phyloP scores from a whole-genome alignment of 2,888 invertebrate species.

The Cheilosia vernalis region DNA sequence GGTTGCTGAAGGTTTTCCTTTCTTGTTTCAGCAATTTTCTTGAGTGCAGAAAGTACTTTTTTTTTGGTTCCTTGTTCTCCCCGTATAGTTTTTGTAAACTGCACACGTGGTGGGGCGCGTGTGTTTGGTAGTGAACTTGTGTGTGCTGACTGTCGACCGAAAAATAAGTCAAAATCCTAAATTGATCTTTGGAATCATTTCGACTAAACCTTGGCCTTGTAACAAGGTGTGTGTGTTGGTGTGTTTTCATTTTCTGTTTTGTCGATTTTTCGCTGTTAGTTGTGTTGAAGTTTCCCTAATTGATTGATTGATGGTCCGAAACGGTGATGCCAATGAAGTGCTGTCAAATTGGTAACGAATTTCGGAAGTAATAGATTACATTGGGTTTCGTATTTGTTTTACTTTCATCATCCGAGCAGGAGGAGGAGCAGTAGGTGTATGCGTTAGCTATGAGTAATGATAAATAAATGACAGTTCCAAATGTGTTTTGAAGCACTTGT shows the following conservation, averaged over 20 bases:
- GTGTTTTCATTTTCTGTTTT: neutral
- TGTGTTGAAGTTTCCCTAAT: slow-evolving; percentile 43
- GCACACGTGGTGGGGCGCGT: slow-evolving; percentile 10
- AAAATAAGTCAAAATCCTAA: slow-evolving; percentile 43
- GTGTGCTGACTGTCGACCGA: neutral
- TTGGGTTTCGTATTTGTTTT: neutral
- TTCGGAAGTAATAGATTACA: slow-evolving; percentile 51
- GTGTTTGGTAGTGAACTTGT: slow-evolving; percentile 19
- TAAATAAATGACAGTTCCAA: slow-evolving; percentile 45
- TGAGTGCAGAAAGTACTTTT: slow-evolving; percentile 35
- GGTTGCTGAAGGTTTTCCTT: slow-evolving; percentile 13
- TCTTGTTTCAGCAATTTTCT: slow-evolving; percentile 51
- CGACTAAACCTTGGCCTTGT: slow-evolving; percentile 33
- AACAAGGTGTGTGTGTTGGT: neutral
- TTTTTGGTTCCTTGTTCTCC: neutral
- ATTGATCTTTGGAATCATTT: slow-evolving; percentile 34
- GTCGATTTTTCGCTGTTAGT: slow-evolving; percentile 9
- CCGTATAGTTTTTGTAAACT: slow-evolving; percentile 5
- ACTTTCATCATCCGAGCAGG: neutral
- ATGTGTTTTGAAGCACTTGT: slow-evolving; percentile 8
- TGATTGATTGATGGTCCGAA: slow-evolving; percentile 58
- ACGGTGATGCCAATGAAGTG: slow-evolving; percentile 48
- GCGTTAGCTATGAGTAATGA: slow-evolving; percentile 11
- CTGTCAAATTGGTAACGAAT: slow-evolving; percentile 56
- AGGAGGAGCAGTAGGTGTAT: neutral